Evolutionary conservation across 2,797 vertebrate species (phyloP).

Genomic region (Galagoides demidoff): DNA sequence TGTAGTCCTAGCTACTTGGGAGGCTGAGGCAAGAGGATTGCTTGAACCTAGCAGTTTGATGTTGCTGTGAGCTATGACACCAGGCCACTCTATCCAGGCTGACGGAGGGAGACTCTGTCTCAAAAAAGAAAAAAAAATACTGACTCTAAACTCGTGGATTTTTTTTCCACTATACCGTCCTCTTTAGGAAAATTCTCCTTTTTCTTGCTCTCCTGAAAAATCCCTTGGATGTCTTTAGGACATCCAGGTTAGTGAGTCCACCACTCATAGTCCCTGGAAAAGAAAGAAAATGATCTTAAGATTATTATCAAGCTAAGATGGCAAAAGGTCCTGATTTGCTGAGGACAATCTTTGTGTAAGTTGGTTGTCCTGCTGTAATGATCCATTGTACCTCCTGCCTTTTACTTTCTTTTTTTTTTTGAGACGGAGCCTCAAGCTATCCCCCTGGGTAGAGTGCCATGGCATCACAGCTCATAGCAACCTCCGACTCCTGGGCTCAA

Average conservation of each 20-base stretch:
- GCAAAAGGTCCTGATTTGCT: background rate
- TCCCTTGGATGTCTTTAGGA: background rate
- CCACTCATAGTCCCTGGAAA: background rate
- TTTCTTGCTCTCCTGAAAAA: background rate
- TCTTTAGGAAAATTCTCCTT: background rate
- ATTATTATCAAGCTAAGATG: background rate
- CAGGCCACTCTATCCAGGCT: too few species aligned
- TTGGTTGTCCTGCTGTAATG: background rate
- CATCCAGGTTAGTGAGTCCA: background rate
- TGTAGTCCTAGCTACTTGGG: too few species aligned
- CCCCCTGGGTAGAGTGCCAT: too few species aligned
- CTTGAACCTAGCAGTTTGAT: too few species aligned
- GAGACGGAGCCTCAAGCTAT: too few species aligned
- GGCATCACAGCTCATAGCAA: too few species aligned
- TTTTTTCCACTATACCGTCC: background rate
- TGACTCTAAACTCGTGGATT: background rate
- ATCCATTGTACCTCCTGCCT: background rate
- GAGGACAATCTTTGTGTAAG: background rate
- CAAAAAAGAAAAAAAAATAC: too few species aligned
- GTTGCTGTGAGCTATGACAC: too few species aligned
- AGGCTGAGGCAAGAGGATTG: too few species aligned
- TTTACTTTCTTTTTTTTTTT: too few species aligned
- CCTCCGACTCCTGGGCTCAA: too few species aligned
- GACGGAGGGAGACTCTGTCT: too few species aligned
- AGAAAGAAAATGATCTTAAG: background rate